Base-by-base conservation (phyloP, 2,113 vertebrate species). In the Oenanthe melanoleuca region DNA sequence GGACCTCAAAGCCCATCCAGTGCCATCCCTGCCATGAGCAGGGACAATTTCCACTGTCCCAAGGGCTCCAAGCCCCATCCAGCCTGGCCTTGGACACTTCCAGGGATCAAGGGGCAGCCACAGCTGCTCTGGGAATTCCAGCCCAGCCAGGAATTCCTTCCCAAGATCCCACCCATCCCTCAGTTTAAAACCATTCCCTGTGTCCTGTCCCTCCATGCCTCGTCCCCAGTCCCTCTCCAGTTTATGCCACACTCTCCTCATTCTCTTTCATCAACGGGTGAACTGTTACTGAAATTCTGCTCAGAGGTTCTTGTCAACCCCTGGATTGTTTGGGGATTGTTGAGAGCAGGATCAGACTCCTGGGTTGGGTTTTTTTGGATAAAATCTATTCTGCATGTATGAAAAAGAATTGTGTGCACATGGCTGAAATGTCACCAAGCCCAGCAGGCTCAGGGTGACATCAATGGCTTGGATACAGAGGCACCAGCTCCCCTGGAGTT, bases 401-500 rank as follows among this genome's bases (percentile, higher is more conserved):
- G 45, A 63, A 80, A 94, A 89, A 78, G 47, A 64, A 65, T 15
- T 33, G 34, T 6, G 14, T 77, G 85, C 87, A 47, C 81, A 26
- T 56, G 1, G 4, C 66, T 85, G 29, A 55, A 80, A 31, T 84
- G 78, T 80, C 84, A 69, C 80, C 55, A 67, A 60, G 40, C 33
- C 28, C 64, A 91, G 66, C 66, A 70, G 61, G 60, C 21, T 86
- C 28, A 8, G 6, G 19, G 79, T 38, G 66, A 91, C 55, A 84
- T 87, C 74, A 81, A 77, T 44, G 80, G 42, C 69, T 95, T 23
- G 38, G 81, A 29, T 64, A 10, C 4, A 50, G 52, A 49, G 37
- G 82, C 88, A 31, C 42, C 59, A 80, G 71, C 50, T 85, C 91
- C 70, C 88, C 72, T 3, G 24, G 80, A 86, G 93, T 88, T 93